Evolutionary conservation across 2,113 vertebrate species (phyloP).

Genomic region (Fulica atra): DNA sequence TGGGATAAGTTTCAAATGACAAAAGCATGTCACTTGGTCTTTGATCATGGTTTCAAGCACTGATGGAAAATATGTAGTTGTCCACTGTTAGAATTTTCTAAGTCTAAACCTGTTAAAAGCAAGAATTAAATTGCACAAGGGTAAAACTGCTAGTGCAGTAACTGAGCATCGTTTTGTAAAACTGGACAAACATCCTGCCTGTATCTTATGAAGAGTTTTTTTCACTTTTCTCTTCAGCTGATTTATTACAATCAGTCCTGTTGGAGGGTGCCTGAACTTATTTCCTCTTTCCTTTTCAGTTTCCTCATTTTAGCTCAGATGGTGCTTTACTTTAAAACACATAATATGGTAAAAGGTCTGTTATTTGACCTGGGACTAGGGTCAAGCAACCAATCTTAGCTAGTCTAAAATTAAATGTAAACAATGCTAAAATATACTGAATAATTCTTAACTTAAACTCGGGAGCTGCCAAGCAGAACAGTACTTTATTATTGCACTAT

Average conservation of each 20-base stretch:
- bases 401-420: constrained; percentile 60
- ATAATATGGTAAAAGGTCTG: constrained; percentile 50
- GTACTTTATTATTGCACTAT: constrained; percentile 18
- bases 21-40: neutral
- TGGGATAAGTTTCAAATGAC: neutral
- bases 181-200: constrained; percentile 50
- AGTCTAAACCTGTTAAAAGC: neutral
- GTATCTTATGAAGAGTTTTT: constrained; percentile 19
- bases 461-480: constrained; percentile 22
- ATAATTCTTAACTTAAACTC: constrained; percentile 26
- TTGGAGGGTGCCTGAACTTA: constrained; percentile 34
- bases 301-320: constrained; percentile 68
- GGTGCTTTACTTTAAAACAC: constrained; percentile 43
- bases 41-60: neutral
- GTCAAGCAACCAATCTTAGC: constrained; percentile 27
- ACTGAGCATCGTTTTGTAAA: neutral
- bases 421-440: constrained; percentile 6
- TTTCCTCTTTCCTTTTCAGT: constrained; percentile 66
- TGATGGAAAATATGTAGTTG: neutral
- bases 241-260: constrained; percentile 44
- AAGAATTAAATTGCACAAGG: neutral
- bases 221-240: constrained; percentile 26
- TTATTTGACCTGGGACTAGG: constrained; percentile 52
- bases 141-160: neutral
- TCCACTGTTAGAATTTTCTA: neutral